A percentile compares a stretch with the other conserved stretches of the same genome.
These are phyloP conservation scores for Mamestra configurata DNA, from an alignment of 1,140 invertebrate species.

Conservation along the genomic window DNA sequence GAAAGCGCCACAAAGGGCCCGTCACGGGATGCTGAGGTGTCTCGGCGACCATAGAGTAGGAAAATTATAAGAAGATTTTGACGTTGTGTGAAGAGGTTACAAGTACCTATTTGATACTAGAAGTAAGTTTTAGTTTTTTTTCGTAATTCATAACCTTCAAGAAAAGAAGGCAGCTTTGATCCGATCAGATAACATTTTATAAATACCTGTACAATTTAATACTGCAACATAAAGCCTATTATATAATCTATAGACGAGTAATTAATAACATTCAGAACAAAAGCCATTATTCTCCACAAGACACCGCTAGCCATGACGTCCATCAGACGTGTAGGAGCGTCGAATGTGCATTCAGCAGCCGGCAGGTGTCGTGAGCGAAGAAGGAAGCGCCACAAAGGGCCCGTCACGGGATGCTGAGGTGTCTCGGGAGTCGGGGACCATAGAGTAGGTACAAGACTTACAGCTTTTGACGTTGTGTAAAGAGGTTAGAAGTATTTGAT, in stretches of 20 bases:
- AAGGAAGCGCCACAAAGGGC: constrained; percentile 78
- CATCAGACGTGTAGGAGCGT: constrained; percentile 68
- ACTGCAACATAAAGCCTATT: too few species aligned
- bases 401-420: constrained; percentile 66
- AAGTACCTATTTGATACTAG: too few species aligned
- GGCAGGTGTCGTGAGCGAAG: constrained; percentile 66
- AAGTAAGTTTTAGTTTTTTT: too few species aligned
- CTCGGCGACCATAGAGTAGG: constrained; percentile 64
- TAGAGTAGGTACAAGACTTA: constrained; percentile 50
- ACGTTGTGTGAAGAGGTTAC: not conserved
- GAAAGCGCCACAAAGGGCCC: constrained; percentile 77
- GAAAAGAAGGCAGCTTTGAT: too few species aligned
- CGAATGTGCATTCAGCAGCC: constrained; percentile 77
- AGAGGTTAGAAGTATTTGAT: not conserved
- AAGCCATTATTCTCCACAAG: not conserved
- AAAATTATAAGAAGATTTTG: not conserved
- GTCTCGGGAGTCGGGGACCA: constrained; percentile 69
- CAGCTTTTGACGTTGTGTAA: not conserved
- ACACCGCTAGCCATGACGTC: constrained; percentile 28
- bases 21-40: constrained; percentile 69
- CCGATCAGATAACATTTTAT: too few species aligned
- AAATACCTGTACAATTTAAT: too few species aligned
- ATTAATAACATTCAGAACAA: constrained; percentile 45
- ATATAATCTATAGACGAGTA: not conserved
- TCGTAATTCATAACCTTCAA: too few species aligned